Percentiles rank a stretch among this genome's conserved stretches.
Evolutionary conservation across 1,140 invertebrate genomes (phyloP).

Genomic region (Leptopilina clavipes): DNA sequence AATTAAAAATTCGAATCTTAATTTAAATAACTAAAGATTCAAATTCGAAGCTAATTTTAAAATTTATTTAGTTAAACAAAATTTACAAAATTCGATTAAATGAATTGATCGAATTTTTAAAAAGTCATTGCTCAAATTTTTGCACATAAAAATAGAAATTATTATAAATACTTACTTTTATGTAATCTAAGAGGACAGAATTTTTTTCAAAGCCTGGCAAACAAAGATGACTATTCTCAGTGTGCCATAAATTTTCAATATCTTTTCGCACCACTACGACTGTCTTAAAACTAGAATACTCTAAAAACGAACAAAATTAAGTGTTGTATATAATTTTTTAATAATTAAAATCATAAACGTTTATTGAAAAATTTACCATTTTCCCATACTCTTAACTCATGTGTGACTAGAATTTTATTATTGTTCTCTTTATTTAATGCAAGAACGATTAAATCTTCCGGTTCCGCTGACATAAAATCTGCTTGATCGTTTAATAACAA

Average conservation of each 20-base stretch:
- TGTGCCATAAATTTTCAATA: conserved; percentile 14
- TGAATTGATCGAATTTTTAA: too few species aligned
- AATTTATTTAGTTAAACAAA: too few species aligned
- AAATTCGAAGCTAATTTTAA: too few species aligned
- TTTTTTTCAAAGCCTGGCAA: neutral
- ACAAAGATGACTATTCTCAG: neutral
- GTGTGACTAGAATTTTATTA: conserved; percentile 81
- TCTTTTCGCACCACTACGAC: neutral
- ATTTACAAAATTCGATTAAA: too few species aligned
- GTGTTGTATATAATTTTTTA: too few species aligned
- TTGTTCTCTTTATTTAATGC: conserved; percentile 78
- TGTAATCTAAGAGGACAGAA: neutral
- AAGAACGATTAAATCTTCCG: conserved; percentile 84
- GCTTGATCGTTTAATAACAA: conserved; percentile 83
- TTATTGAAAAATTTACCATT: conserved; percentile 37
- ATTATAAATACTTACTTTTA: conserved; percentile 17
- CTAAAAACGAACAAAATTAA: too few species aligned
- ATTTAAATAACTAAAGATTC: too few species aligned
- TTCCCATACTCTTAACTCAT: conserved; percentile 77
- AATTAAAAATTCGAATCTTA: neutral
- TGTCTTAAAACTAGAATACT: neutral
- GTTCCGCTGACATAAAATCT: conserved; percentile 87
- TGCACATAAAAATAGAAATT: too few species aligned
- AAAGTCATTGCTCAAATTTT: too few species aligned
- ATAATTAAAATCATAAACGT: neutral